Conservation (phyloP, 2,888 invertebrate species). For the Conomelus anceps region DNA sequence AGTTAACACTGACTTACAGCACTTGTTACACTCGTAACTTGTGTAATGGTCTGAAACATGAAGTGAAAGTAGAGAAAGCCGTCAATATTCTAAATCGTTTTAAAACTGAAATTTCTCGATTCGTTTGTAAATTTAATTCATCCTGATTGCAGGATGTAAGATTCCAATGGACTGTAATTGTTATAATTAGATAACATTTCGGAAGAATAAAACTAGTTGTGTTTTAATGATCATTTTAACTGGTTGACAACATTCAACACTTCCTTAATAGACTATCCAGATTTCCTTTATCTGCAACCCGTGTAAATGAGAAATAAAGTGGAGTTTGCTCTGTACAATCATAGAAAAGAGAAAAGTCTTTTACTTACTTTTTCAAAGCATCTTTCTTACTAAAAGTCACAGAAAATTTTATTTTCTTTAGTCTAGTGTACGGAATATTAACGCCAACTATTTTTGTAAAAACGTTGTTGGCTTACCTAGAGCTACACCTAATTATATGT, state of each 20-base stretch:
- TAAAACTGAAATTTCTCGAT: not conserved
- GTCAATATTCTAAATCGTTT: not conserved
- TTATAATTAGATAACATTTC: not conserved
- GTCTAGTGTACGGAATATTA: too few relatives aligned
- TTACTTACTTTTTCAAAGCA: too few relatives aligned
- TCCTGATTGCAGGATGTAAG: not conserved
- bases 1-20: not conserved
- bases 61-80: not conserved
- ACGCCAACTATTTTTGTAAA: too few relatives aligned
- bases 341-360: too few relatives aligned
- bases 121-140: not conserved
- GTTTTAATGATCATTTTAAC: not conserved
- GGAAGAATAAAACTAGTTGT: not conserved
- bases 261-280: not conserved
- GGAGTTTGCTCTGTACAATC: too few relatives aligned
- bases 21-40: not conserved
- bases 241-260: not conserved
- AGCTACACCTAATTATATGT: too few relatives aligned
- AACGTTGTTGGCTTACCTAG: too few relatives aligned
- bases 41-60: not conserved
- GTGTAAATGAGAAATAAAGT: too few relatives aligned
- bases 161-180: not conserved
- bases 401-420: too few relatives aligned
- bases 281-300: too few relatives aligned
- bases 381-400: too few relatives aligned